Conservation (phyloP, 2,888 invertebrate genomes). For the Athetis lepigone region DNA sequence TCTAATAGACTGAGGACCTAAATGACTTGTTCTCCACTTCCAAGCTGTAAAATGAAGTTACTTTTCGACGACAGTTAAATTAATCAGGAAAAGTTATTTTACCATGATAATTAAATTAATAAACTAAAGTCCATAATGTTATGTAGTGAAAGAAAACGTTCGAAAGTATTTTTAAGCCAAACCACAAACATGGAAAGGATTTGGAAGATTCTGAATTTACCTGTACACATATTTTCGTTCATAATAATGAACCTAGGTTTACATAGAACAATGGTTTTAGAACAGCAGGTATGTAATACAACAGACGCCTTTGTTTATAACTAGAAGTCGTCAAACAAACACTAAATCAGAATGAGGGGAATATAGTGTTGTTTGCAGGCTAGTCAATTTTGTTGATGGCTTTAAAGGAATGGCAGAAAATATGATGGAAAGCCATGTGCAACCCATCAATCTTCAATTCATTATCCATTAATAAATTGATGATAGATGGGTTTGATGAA, state of each 20-base stretch:
- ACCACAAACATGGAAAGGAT: background rate
- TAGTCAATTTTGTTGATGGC: background rate
- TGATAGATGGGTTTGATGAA: too few species aligned
- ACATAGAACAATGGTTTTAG: background rate
- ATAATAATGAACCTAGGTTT: background rate
- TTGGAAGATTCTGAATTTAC: background rate
- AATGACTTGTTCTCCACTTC: too few species aligned
- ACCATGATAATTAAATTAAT: too few species aligned
- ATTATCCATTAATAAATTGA: too few species aligned
- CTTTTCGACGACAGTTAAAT: too few species aligned
- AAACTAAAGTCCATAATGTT: too few species aligned
- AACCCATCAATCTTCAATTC: too few species aligned
- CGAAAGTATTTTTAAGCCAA: too few species aligned
- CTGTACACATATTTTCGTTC: background rate
- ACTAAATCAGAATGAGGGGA: background rate
- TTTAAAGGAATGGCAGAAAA: background rate
- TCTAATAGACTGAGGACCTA: too few species aligned
- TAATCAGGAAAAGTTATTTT: too few species aligned
- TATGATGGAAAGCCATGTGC: background rate
- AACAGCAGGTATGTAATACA: background rate
- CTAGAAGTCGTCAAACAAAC: slow-evolving; percentile 5
- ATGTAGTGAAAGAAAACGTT: too few species aligned
- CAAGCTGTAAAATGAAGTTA: too few species aligned
- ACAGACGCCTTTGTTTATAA: slow-evolving; percentile 10
- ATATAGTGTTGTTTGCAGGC: slow-evolving; percentile 5